These are phyloP conservation scores for Odocoileus hemionus DNA, from an alignment of 2,113 vertebrate genomes.

Conservation along the genomic window DNA sequence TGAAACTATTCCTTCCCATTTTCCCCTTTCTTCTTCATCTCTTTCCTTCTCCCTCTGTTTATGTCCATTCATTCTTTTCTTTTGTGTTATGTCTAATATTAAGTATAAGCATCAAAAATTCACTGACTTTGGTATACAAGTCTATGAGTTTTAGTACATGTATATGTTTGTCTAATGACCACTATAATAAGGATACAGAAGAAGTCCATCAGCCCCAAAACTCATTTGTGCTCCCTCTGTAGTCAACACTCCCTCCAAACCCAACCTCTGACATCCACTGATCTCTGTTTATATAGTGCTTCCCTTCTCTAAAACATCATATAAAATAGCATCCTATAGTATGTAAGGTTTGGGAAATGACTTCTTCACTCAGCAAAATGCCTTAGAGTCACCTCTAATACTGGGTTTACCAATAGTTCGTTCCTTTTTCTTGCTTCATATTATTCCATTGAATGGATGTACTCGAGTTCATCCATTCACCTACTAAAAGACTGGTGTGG, in stretches of 20 bases:
- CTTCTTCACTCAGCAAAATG: neutral
- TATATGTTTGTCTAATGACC: neutral
- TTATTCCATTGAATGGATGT: neutral
- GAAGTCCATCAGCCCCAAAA: neutral
- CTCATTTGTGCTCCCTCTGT: too few relatives aligned
- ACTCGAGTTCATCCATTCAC: neutral
- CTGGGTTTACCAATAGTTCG: neutral
- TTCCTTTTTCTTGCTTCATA: neutral
- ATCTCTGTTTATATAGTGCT: neutral
- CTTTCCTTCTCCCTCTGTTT: neutral
- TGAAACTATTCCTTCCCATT: neutral
- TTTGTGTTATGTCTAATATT: neutral
- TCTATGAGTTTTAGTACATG: neutral
- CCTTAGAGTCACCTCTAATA: neutral
- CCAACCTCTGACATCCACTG: neutral
- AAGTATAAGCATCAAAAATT: neutral
- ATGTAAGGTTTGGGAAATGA: neutral
- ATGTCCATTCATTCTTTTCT: neutral
- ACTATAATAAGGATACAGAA: rapidly evolving
- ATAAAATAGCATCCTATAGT: neutral
- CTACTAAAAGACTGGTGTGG: neutral
- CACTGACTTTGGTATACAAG: neutral
- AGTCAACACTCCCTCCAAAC: neutral
- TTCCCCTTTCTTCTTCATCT: neutral
- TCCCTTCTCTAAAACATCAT: neutral